Evolutionary conservation across 2,797 vertebrate genomes (phyloP), one percentile per base, ranked within the genome.

Genomic region (Florisuga fusca): DNA sequence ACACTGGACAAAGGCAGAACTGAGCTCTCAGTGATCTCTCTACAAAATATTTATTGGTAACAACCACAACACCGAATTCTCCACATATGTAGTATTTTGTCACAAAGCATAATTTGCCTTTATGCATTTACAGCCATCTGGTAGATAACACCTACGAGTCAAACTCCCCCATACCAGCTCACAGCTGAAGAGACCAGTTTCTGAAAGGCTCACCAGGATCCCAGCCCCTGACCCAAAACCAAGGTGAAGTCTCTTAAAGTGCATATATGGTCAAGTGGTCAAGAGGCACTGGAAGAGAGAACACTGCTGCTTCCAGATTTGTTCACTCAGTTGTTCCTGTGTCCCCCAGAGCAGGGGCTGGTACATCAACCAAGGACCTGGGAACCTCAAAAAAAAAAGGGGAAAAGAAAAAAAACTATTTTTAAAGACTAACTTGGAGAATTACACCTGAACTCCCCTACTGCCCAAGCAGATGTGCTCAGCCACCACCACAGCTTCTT

Each of bases 11-110:
- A 92, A 96, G 0, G 38, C 46, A 95, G 68, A 80, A 77, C 46
- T 92, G 94, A 95, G 89, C 68, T 93, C 78, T 87, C 48, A 0
- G 23, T 84, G 53, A 73, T 84, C 48, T 95, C 87, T 93, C 95
- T 96, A 96, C 66, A 95, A 96, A 96, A 89, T 91, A 93, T 96
- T 96, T 96, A 96, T 95, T 96, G 73, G 34, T 93, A 92, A 92
- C 95, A 94, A 83, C 90, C 94, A 96, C 85, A 94, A 96, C 81
- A 96, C 0, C 46, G 62, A 90, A 53, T 79, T 96, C 83, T 95
- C 88, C 87, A 96, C 69, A 85, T 73, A 94, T 0, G 83, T 41
- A 86, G 33, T 76, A 90, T 66, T 95, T 79, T 63, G 67, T 76
- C 53, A 96, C 91, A 94, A 92, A 89, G 89, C 46, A 79, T 88